These are phyloP conservation scores for Enteromius unitaeniatus DNA, from an alignment of 2,797 vertebrate genomes.

Conservation along the genomic window DNA sequence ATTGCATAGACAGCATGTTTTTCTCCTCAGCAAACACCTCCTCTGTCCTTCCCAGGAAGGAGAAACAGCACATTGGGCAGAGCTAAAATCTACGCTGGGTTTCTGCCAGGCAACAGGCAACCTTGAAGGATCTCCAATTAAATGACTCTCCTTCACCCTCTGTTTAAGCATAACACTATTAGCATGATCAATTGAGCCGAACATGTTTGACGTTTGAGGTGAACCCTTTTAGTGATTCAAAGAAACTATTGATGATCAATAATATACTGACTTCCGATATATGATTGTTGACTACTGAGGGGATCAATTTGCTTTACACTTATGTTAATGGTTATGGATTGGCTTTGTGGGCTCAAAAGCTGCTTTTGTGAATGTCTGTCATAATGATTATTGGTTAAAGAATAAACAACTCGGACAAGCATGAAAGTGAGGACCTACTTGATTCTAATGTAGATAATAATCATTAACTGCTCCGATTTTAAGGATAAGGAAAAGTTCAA, in stretches of 20 bases:
- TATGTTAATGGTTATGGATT: not conserved
- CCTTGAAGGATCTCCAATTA: conserved; percentile 60
- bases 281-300: not conserved
- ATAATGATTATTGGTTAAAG: not conserved
- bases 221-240: not conserved
- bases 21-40: conserved; percentile 57
- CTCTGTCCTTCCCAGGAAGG: conserved; percentile 63
- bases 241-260: not conserved
- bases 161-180: conserved; percentile 61
- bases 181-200: conserved; percentile 67
- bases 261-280: not conserved
- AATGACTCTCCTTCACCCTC: conserved; percentile 66
- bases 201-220: conserved; percentile 16
- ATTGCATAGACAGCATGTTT: conserved; percentile 75
- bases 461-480: not conserved
- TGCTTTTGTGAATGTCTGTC: conserved; percentile 10
- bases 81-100: conserved; percentile 28
- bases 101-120: conserved; percentile 61
- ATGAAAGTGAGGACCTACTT: not conserved
- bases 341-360: not conserved
- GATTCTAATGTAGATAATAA: not conserved
- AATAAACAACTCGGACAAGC: not conserved
- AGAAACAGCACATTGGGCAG: conserved; percentile 26
- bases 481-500: not conserved
- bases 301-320: not conserved